Conservation (phyloP, 1,140 invertebrate genomes). For the Dreissena polymorpha region DNA sequence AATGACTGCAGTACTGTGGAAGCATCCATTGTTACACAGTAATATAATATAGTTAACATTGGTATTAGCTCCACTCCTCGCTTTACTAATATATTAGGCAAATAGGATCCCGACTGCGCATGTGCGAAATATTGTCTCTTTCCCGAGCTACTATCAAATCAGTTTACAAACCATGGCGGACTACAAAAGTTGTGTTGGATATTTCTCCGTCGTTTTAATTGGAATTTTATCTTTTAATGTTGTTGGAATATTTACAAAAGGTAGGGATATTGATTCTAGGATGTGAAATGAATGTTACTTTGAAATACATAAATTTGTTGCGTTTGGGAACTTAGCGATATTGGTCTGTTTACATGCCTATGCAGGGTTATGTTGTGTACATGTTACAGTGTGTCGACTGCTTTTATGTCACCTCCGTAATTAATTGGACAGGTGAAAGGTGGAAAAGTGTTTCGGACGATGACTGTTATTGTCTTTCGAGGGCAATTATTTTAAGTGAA, state of each 20-base stretch:
- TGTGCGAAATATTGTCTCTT: neutral
- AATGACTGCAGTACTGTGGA: too few species aligned
- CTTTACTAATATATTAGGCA: neutral
- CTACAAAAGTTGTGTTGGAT: slow-evolving; percentile 1
- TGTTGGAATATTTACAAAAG: slow-evolving; percentile 3
- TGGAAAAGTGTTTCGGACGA: neutral
- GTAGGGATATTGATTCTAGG: neutral
- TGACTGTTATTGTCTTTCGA: too few species aligned
- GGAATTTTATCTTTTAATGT: slow-evolving; percentile 5
- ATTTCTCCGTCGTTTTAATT: slow-evolving; percentile 1
- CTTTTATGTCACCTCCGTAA: neutral
- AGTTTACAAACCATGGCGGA: slow-evolving; percentile 4
- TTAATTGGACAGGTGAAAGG: slow-evolving; percentile 2
- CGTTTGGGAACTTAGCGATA: too few species aligned
- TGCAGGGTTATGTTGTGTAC: too few species aligned
- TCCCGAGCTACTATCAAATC: neutral
- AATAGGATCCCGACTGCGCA: neutral
- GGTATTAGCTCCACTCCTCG: neutral
- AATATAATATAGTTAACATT: neutral
- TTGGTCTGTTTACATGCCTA: too few species aligned
- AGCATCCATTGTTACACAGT: neutral
- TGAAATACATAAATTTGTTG: too few species aligned
- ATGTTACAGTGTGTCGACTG: neutral
- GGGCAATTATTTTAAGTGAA: too few species aligned
- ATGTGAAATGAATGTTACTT: too few species aligned